A percentile compares a stretch with the other conserved stretches of the same genome.
These are phyloP conservation scores for Gnathonemus echidnorhynchus DNA, from an alignment of 2,113 vertebrate genomes.

Conservation along the genomic window DNA sequence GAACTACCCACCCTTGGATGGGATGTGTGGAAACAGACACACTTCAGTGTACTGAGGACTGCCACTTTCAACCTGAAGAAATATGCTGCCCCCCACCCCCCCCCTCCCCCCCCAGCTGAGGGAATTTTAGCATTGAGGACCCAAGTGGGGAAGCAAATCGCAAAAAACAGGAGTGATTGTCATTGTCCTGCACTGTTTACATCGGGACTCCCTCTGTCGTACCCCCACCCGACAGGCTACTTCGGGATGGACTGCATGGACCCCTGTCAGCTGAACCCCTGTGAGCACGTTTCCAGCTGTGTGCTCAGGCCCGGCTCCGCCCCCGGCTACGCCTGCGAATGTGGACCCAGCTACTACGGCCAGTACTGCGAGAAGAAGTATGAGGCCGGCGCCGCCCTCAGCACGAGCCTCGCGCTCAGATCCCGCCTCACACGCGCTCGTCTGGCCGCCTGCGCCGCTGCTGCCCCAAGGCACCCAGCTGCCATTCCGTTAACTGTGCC, in stretches of 20 bases:
- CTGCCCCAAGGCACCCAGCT: background rate
- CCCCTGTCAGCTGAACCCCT: slow-evolving; percentile 76
- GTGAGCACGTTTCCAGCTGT: slow-evolving; percentile 71
- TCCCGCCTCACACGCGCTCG: background rate
- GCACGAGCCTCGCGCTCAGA: background rate
- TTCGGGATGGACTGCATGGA: slow-evolving; percentile 75
- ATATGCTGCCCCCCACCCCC: too few species aligned
- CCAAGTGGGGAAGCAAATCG: background rate
- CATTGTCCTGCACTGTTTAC: background rate
- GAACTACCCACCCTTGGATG: background rate
- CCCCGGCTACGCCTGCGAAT: slow-evolving; percentile 73
- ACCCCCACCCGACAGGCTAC: slow-evolving; percentile 56
- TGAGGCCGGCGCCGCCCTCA: slow-evolving; percentile 20
- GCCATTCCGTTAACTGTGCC: background rate
- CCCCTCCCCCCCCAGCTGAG: too few species aligned
- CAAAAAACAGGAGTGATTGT: background rate
- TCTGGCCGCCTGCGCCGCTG: background rate
- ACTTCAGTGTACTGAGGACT: too few species aligned
- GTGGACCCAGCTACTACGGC: slow-evolving; percentile 68
- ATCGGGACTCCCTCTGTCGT: background rate
- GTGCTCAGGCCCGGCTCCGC: slow-evolving; percentile 59
- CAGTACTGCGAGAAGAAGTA: slow-evolving; percentile 78
- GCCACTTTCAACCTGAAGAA: too few species aligned
- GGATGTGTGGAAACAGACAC: too few species aligned
- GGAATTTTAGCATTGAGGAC: background rate